These are phyloP conservation scores for Lepidostoma basale DNA, from an alignment of 1,140 invertebrate genomes.

Conservation along the genomic window DNA sequence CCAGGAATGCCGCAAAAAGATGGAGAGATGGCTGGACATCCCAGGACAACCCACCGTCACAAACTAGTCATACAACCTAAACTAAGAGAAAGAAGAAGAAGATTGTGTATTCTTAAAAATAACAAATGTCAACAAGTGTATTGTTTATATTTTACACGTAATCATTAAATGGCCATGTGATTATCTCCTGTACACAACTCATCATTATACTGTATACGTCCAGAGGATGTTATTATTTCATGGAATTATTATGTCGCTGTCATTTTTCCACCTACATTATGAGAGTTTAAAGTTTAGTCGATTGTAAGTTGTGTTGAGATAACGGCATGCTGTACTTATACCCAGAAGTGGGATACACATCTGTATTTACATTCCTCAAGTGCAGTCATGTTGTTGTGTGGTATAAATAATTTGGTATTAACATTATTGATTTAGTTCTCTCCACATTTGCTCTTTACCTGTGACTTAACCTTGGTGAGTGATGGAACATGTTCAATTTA, in stretches of 20 bases:
- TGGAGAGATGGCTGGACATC: no score
- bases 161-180: not conserved
- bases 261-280: slow-evolving; percentile 16
- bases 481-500: not conserved
- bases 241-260: not conserved
- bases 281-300: not conserved
- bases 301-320: not conserved
- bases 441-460: not conserved
- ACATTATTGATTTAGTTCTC: not conserved
- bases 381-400: not conserved
- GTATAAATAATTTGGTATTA: not conserved
- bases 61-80: no score
- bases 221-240: not conserved
- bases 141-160: not conserved
- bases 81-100: no score
- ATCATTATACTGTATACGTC: no score
- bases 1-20: no score
- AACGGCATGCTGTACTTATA: not conserved
- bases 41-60: no score
- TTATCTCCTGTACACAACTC: not conserved
- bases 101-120: no score
- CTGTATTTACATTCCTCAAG: not conserved
- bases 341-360: not conserved
- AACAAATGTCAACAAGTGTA: no score
- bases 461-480: no score